These are phyloP conservation scores for Pempheris klunzingeri DNA, from an alignment of 2,797 vertebrate species.

Conservation along the genomic window DNA sequence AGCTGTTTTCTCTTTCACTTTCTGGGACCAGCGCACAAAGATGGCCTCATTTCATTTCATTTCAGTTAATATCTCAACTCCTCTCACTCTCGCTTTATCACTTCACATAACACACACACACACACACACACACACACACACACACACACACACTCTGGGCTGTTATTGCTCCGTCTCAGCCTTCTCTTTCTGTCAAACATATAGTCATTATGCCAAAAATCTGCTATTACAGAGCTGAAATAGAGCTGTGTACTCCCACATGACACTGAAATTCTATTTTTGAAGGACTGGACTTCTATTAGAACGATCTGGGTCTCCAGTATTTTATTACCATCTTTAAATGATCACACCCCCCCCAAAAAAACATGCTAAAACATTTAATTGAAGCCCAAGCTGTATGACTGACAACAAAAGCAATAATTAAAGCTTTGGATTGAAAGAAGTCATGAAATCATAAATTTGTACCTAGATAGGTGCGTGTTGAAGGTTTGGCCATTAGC, in stretches of 20 bases:
- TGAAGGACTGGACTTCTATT: not conserved
- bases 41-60: constrained; percentile 61
- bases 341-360: not conserved
- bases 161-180: constrained; percentile 1
- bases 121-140: not conserved
- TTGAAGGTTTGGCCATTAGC: not conserved
- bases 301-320: no score
- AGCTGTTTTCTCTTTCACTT: constrained; percentile 48
- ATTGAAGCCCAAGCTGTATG: not conserved
- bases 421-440: no score
- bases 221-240: constrained; percentile 17
- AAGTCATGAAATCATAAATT: no score
- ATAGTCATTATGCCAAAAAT: constrained; percentile 14
- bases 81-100: constrained; percentile 25
- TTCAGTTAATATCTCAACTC: constrained; percentile 45
- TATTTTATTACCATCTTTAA: not conserved
- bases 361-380: not conserved
- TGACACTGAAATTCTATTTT: not conserved
- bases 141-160: not conserved
- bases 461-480: no score
- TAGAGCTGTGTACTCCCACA: not conserved
- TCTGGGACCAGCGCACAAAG: constrained; percentile 42
- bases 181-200: constrained; percentile 8
- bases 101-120: constrained; percentile 1
- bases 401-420: not conserved